Evolutionary conservation across 2,888 invertebrate species (phyloP).

Genomic region (Cephus nigrinus): DNA sequence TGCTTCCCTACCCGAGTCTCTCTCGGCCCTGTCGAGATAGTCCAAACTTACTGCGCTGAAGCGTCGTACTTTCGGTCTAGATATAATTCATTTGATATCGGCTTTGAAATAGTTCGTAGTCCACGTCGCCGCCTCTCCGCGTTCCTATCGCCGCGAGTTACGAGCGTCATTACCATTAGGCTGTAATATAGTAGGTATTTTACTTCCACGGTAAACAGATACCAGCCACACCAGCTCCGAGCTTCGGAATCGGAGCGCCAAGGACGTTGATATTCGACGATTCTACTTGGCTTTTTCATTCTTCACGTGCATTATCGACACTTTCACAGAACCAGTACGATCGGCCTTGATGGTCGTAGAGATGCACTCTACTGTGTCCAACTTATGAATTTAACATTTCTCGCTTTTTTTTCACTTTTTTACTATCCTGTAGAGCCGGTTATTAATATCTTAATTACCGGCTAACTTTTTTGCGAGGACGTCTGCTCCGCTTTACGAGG

Average conservation of each 20-base stretch:
- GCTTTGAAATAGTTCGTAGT: slow-evolving; percentile 5
- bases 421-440: slow-evolving; percentile 19
- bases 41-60: neutral
- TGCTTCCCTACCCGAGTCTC: neutral
- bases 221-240: too few species aligned
- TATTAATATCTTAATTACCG: slow-evolving; percentile 43
- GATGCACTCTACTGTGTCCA: neutral
- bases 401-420: too few species aligned
- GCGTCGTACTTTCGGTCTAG: neutral
- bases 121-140: slow-evolving; percentile 4
- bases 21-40: neutral
- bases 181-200: slow-evolving; percentile 44
- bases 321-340: neutral
- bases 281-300: neutral
- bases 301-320: neutral
- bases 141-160: slow-evolving; percentile 53
- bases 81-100: slow-evolving; percentile 28
- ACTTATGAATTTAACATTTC: neutral
- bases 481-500: slow-evolving; percentile 25
- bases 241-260: too few species aligned
- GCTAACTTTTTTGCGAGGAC: slow-evolving; percentile 33
- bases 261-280: neutral
- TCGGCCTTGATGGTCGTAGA: neutral
- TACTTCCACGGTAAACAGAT: neutral
- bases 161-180: slow-evolving; percentile 55